Evolutionary conservation across 1,140 invertebrate species (phyloP).

Genomic region (Bicyclus anynana): DNA sequence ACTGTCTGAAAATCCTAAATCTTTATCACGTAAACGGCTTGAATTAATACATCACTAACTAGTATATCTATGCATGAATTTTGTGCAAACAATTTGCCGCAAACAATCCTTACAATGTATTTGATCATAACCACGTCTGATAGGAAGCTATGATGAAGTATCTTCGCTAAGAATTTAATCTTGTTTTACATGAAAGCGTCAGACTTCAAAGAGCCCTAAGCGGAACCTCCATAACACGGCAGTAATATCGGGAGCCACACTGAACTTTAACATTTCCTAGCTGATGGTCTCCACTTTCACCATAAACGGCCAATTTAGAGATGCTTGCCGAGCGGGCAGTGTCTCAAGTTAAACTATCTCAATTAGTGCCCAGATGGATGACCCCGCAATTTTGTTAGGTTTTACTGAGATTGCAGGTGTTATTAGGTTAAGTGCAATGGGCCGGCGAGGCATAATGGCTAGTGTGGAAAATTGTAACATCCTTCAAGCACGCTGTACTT

Average conservation of each 20-base stretch:
- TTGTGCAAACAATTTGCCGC: too few species aligned
- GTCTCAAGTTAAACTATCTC: slow-evolving; percentile 70
- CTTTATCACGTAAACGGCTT: too few species aligned
- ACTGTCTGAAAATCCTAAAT: too few species aligned
- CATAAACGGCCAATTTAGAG: slow-evolving; percentile 72
- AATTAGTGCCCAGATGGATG: slow-evolving; percentile 71
- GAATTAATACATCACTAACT: too few species aligned
- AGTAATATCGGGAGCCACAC: slow-evolving; percentile 60
- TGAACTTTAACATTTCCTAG: slow-evolving; percentile 67
- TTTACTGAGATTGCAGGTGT: slow-evolving; percentile 52
- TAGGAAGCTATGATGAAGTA: too few species aligned
- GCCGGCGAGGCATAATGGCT: slow-evolving; percentile 29
- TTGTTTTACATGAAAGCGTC: background rate
- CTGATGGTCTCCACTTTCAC: slow-evolving; percentile 68
- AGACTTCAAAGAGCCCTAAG: slow-evolving; percentile 32
- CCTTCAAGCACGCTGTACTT: slow-evolving; percentile 8
- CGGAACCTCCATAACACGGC: slow-evolving; percentile 26
- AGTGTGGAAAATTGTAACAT: slow-evolving; percentile 28
- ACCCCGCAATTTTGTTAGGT: slow-evolving; percentile 68
- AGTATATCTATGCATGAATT: too few species aligned
- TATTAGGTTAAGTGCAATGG: slow-evolving; percentile 63
- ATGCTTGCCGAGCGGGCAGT: slow-evolving; percentile 59
- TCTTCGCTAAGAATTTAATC: background rate
- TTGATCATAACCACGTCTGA: too few species aligned
- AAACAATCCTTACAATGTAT: too few species aligned